These are phyloP conservation scores for Apistogramma diplotaenia DNA, from an alignment of 2,113 vertebrate species.

Conservation along the genomic window DNA sequence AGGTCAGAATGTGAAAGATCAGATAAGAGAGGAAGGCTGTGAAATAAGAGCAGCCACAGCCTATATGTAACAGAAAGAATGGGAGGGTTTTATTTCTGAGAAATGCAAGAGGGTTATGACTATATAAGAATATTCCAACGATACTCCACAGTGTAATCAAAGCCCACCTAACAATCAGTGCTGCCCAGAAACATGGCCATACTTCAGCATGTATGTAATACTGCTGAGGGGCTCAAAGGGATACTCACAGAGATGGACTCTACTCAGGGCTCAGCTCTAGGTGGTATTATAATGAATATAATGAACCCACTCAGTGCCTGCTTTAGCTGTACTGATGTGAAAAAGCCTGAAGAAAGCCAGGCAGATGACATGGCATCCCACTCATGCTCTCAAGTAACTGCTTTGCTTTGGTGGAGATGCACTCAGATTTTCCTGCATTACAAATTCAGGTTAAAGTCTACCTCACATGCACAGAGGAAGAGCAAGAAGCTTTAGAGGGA, in stretches of 20 bases:
- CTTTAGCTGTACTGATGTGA: background rate
- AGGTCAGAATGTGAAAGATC: background rate
- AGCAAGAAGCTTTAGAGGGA: background rate
- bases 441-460: background rate
- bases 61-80: background rate
- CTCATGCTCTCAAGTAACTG: background rate
- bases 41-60: background rate
- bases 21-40: background rate
- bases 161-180: background rate
- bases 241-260: background rate
- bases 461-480: background rate
- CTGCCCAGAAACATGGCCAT: background rate
- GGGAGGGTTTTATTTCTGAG: background rate
- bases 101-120: background rate
- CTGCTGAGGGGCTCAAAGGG: background rate
- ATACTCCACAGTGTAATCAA: background rate
- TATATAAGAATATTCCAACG: background rate
- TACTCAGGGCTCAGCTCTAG: background rate
- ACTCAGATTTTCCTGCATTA: background rate
- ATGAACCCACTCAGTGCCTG: background rate
- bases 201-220: background rate
- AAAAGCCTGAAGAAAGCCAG: background rate
- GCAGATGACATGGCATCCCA: background rate
- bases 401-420: background rate
- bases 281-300: background rate